Evolutionary conservation across 2,797 vertebrate genomes (phyloP).

Genomic region (Arrhamphus sclerolepis): DNA sequence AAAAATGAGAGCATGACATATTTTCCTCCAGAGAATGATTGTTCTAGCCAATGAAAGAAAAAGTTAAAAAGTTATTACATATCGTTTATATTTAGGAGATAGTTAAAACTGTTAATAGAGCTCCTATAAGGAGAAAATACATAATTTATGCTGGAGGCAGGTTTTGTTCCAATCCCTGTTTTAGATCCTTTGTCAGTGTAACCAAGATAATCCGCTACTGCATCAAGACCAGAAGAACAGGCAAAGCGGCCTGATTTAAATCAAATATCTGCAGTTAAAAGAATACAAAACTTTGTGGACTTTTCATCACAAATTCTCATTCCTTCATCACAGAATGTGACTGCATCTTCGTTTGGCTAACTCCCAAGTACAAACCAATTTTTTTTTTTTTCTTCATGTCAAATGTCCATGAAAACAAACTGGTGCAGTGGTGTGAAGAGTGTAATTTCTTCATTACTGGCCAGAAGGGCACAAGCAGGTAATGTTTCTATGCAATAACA

Average conservation of each 20-base stretch:
- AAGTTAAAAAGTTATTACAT: no score
- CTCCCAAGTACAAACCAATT: neutral
- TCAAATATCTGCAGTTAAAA: conserved; percentile 4
- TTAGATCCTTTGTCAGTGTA: conserved; percentile 24
- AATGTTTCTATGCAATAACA: conserved; percentile 5
- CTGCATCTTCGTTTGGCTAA: conserved; percentile 3
- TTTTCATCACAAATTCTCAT: conserved; percentile 12
- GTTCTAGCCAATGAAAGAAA: conserved; percentile 31
- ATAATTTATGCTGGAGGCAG: conserved; percentile 50
- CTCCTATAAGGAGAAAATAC: conserved; percentile 42
- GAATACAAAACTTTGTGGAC: neutral
- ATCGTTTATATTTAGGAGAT: conserved; percentile 3
- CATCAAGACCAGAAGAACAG: conserved; percentile 44
- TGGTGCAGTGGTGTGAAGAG: neutral
- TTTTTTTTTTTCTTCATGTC: no score
- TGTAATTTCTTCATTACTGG: neutral
- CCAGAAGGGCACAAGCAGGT: neutral
- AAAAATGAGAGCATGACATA: conserved; percentile 32
- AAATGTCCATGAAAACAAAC: neutral
- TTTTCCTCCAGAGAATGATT: conserved; percentile 31
- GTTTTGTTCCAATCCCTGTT: conserved; percentile 25
- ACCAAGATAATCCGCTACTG: conserved; percentile 28
- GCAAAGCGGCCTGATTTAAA: conserved; percentile 23
- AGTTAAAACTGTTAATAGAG: conserved; percentile 28
- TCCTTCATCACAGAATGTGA: conserved; percentile 15